A percentile compares a stretch with the other conserved stretches of the same genome.
These are phyloP conservation scores for Leucoma salicis DNA, from an alignment of 2,888 invertebrate genomes.

Conservation along the genomic window DNA sequence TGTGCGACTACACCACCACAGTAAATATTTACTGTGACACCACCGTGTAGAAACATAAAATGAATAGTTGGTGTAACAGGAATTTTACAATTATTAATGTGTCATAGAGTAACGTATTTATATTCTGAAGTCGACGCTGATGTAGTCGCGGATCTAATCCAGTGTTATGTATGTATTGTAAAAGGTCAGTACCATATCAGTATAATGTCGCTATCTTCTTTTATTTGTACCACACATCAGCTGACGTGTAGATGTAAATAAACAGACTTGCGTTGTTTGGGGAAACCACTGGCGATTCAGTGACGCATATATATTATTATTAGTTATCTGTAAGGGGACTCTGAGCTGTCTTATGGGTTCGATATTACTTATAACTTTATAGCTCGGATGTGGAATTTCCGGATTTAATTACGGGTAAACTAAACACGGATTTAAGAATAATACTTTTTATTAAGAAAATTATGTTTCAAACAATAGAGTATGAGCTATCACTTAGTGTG, in stretches of 20 bases:
- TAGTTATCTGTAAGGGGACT: too few relatives aligned
- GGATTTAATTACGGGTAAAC: too few relatives aligned
- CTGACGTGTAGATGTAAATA: constrained; percentile 33
- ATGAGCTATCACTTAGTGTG: too few relatives aligned
- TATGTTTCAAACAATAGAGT: too few relatives aligned
- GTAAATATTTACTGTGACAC: background rate
- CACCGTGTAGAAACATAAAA: background rate
- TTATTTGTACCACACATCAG: constrained; percentile 19
- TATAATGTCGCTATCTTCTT: constrained; percentile 1
- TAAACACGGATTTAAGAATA: too few relatives aligned
- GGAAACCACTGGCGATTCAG: constrained; percentile 33
- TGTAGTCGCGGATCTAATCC: background rate
- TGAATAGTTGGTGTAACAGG: background rate
- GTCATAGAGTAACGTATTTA: background rate
- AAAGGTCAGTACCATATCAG: background rate
- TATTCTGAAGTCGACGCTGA: background rate
- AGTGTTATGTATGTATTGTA: too few relatives aligned
- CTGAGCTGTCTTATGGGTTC: too few relatives aligned
- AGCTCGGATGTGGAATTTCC: too few relatives aligned
- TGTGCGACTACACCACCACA: background rate
- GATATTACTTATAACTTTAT: too few relatives aligned
- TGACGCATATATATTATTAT: too few relatives aligned
- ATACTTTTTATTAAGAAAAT: too few relatives aligned
- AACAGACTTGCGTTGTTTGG: constrained; percentile 34
- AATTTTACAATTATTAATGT: background rate